Percentiles rank a stretch among this genome's conserved stretches.
These are phyloP conservation scores for Dendrolimus kikuchii DNA, from an alignment of 1,140 invertebrate genomes.

Conservation along the genomic window DNA sequence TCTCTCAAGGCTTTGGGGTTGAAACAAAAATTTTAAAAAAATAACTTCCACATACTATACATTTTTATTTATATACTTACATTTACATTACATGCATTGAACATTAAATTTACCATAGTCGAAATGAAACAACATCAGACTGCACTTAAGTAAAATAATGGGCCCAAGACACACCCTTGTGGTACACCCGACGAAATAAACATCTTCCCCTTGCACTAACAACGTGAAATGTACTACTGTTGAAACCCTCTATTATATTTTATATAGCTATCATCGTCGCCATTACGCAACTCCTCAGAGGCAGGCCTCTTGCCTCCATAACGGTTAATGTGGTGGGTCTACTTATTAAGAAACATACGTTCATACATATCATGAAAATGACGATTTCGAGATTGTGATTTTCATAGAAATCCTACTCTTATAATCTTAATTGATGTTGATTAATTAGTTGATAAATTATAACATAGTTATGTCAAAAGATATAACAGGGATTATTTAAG, in stretches of 20 bases:
- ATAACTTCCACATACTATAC: too few species aligned
- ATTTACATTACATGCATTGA: neutral
- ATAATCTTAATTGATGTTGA: too few species aligned
- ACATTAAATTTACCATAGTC: neutral
- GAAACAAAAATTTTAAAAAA: too few species aligned
- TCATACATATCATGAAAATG: constrained; percentile 3
- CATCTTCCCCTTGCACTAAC: constrained; percentile 13
- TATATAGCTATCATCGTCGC: constrained; percentile 46
- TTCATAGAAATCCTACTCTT: too few species aligned
- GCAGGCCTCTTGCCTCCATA: constrained; percentile 41
- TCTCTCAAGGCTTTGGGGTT: too few species aligned
- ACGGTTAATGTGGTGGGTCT: constrained; percentile 23
- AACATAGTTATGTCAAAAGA: neutral
- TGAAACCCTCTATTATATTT: constrained; percentile 46
- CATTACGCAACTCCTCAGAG: constrained; percentile 43
- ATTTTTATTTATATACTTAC: neutral
- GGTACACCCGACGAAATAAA: neutral
- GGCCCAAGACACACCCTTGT: constrained; percentile 1
- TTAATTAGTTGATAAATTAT: neutral
- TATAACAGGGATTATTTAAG: too few species aligned
- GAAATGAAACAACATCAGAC: neutral
- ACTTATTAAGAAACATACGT: constrained; percentile 29
- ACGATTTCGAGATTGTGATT: neutral
- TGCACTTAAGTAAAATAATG: neutral
- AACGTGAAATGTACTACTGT: constrained; percentile 26